Evolutionary conservation across 2,113 vertebrate species (phyloP), one percentile per base, ranked within the genome.

Genomic region (Coreoperca whiteheadi): DNA sequence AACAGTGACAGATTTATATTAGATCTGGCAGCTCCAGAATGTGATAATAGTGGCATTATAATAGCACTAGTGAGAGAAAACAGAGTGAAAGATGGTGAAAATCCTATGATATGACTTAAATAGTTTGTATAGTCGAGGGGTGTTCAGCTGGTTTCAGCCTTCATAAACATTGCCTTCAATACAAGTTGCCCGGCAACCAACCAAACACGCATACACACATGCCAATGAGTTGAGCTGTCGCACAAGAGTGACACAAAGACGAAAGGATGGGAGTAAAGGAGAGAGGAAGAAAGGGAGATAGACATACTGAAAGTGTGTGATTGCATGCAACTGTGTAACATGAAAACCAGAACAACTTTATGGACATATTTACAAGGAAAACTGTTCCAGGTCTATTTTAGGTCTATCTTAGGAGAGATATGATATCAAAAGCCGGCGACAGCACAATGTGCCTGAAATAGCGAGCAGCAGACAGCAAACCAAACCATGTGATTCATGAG

Each of bases 131-230:
- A 71, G 65, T 51, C 85, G 68, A 78, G 46, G 43, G 48, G 39
- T 32, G 63, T 56, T n/a, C 81, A 74, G 59, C 63, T 87, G 77
- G 46, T 81, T 81, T 92, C 50, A 84, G 61, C 80, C 80, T 60
- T 88, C 69, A 85, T 59, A 61, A 80, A 83, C 9, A 20, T 69
- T 69, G 80, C n/a, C n/a, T n/a, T n/a, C n/a, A 75, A 51, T 41
- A 16, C 48, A 21, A 20, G 93, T 90, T 87, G 60, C 92, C 69
- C 9, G 12, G 93, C 89, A 92, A 93, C 92, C 43, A 43, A 81
- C 60, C 57, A 93, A 94, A 93, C 91, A 90, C 11, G 15, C 51
- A 63, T 80, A 92, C 78, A 91, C 86, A 90, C 89, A 94, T 92
- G 81, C 91, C 93, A 81, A 54, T 54, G 78, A 53, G 81, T 56